Evolutionary conservation across 2,888 invertebrate species (phyloP).

Genomic region (Acrobasis suavella): DNA sequence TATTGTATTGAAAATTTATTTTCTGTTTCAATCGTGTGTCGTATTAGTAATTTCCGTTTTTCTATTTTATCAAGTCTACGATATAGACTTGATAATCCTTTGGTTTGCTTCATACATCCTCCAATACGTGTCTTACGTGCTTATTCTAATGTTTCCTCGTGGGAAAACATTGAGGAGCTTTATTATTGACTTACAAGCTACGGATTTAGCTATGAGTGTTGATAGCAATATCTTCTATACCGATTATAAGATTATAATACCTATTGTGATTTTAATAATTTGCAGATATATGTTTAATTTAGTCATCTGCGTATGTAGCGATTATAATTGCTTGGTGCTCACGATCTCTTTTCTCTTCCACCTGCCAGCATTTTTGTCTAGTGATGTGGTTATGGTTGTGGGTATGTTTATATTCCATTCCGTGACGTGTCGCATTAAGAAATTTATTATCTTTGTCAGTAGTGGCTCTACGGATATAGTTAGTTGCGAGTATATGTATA

Average conservation of each 20-base stretch:
- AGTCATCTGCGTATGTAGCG: background rate
- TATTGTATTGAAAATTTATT: background rate
- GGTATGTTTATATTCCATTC: constrained; percentile 22
- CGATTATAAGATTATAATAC: background rate
- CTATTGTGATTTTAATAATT: background rate
- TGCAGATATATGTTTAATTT: background rate
- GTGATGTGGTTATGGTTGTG: constrained; percentile 6
- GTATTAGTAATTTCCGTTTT: background rate
- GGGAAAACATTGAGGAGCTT: background rate
- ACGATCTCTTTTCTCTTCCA: background rate
- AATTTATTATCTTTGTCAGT: constrained; percentile 13
- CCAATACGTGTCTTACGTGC: background rate
- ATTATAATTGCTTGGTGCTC: background rate
- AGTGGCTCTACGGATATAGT: constrained; percentile 20
- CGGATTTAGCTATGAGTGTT: background rate
- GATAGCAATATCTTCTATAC: background rate
- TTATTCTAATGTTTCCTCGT: background rate
- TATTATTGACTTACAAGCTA: background rate
- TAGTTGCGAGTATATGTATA: constrained; percentile 26
- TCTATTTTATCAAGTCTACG: background rate
- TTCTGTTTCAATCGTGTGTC: background rate
- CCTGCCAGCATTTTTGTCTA: background rate
- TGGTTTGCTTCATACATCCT: background rate
- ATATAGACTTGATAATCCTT: background rate
- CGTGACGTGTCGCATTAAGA: constrained; percentile 21